phyloP scores from a whole-genome alignment of 1,140 invertebrate genomes.

The Hyphantria cunea region DNA sequence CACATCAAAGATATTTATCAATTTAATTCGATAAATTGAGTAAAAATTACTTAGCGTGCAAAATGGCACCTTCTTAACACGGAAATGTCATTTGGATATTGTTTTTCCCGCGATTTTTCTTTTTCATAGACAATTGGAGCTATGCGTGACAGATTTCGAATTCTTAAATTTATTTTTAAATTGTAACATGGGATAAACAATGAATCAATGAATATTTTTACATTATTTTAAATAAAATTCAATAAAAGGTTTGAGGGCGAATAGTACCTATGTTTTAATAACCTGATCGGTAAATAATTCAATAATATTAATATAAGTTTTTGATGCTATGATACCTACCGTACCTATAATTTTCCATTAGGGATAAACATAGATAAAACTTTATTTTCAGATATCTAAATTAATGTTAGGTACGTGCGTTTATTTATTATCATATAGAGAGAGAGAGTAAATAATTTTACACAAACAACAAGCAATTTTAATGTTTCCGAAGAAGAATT shows the following conservation, averaged over 20 bases:
- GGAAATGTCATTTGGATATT: constrained; percentile 64
- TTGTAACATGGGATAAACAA: not conserved
- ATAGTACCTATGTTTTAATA: too few relatives aligned
- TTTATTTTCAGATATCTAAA: not conserved
- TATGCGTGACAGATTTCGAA: not conserved
- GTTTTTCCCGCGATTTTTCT: constrained; percentile 34
- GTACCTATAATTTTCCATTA: too few relatives aligned
- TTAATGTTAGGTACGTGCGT: too few relatives aligned
- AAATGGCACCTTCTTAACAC: constrained; percentile 63
- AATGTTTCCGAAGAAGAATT: constrained; percentile 45
- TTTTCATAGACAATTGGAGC: not conserved
- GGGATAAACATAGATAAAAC: not conserved
- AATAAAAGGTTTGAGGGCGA: too few relatives aligned
- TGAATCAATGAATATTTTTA: too few relatives aligned
- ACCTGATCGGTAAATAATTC: too few relatives aligned
- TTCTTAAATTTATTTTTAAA: not conserved
- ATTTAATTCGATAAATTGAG: constrained; percentile 74
- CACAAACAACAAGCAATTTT: too few relatives aligned
- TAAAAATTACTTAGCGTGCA: constrained; percentile 68
- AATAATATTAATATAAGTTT: not conserved
- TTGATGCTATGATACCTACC: not conserved
- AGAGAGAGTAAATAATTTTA: too few relatives aligned
- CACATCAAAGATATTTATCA: constrained; percentile 72
- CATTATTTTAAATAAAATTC: not conserved
- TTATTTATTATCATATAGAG: too few relatives aligned